Evolutionary conservation across 2,113 vertebrate species (phyloP).

Genomic region (Pteruthius melanotis): DNA sequence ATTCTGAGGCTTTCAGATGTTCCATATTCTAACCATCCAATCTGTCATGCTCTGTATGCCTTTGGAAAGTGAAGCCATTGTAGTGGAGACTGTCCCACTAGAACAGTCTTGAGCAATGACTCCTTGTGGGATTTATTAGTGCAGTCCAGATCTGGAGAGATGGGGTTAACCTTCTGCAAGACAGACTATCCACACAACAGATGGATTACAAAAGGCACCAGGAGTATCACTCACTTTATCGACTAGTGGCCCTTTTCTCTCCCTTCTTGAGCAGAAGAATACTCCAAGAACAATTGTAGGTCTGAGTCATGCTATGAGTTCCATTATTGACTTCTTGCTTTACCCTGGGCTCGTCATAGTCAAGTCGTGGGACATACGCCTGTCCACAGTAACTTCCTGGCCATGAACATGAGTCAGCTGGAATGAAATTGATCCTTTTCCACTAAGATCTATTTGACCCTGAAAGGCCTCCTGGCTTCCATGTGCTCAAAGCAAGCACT

Average conservation of each 20-base stretch:
- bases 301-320: not conserved
- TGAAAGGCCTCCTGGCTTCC: not conserved
- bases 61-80: not conserved
- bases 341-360: not conserved
- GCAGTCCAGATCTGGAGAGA: not conserved
- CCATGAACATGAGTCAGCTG: not conserved
- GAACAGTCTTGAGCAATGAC: not conserved
- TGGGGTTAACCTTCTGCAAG: not conserved
- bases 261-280: not conserved
- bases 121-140: not conserved
- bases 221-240: not conserved
- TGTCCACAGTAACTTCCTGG: not conserved
- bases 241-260: not conserved
- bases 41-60: not conserved
- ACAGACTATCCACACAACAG: not conserved
- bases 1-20: not conserved
- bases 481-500: not conserved
- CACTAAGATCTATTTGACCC: not conserved
- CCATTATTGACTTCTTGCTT: not conserved
- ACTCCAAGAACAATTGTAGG: not conserved
- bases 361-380: not conserved
- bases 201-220: not conserved
- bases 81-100: not conserved
- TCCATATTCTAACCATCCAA: not conserved
- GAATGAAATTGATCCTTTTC: not conserved